A percentile compares a stretch with the other conserved stretches of the same genome.
These are phyloP conservation scores for Artibeus jamaicensis DNA, from an alignment of 2,797 vertebrate genomes.

Conservation along the genomic window DNA sequence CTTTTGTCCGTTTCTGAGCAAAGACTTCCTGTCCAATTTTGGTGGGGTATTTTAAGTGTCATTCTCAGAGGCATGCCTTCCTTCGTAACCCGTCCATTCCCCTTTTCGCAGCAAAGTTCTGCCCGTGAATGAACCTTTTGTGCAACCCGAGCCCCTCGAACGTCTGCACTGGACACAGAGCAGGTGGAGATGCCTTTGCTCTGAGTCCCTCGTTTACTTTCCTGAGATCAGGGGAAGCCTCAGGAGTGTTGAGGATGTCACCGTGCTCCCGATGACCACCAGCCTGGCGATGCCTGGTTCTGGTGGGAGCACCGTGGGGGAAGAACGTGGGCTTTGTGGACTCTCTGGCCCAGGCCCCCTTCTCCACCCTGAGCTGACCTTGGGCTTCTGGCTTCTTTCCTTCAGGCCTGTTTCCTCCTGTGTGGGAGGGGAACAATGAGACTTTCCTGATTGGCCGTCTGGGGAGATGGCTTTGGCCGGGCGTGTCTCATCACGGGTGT, in stretches of 20 bases:
- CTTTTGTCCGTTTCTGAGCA: not conserved
- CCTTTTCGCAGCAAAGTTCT: not conserved
- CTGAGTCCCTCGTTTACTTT: not conserved
- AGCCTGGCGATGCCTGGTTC: fast-evolving
- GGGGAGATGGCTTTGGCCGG: not conserved
- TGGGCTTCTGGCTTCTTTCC: not conserved
- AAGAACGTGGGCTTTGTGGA: fast-evolving
- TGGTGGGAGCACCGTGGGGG: fast-evolving
- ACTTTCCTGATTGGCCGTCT: not conserved
- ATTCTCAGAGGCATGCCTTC: conserved; percentile 11
- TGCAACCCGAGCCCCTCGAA: not conserved
- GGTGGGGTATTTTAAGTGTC: not conserved
- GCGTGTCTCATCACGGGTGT: fast-evolving
- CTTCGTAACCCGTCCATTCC: not conserved
- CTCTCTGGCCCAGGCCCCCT: not conserved
- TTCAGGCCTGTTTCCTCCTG: not conserved
- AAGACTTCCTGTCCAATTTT: conserved; percentile 22
- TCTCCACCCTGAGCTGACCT: not conserved
- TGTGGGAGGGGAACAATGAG: not conserved
- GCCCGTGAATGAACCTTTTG: not conserved
- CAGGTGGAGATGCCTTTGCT: not conserved
- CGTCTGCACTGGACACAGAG: not conserved
- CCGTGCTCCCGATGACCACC: not conserved
- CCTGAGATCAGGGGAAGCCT: not conserved
- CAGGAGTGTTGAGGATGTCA: not conserved